Conservation (phyloP, 2,797 vertebrate genomes). For the Falco concolor region DNA sequence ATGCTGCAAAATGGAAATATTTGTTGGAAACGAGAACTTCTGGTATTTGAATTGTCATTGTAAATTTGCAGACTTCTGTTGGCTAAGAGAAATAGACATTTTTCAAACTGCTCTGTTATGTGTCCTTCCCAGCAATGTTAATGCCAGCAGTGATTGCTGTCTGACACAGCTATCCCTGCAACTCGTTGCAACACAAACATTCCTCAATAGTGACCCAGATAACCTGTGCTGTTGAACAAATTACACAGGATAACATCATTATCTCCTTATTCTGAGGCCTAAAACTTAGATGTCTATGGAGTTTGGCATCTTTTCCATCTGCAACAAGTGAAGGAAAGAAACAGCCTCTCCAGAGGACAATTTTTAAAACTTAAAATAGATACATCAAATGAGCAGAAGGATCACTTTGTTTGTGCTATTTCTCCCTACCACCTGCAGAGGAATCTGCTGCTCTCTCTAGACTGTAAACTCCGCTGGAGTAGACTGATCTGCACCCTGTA, state of each 20-base stretch:
- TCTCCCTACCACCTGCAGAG: neutral
- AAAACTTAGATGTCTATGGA: neutral
- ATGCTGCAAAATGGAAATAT: conserved; percentile 24
- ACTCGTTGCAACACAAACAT: neutral
- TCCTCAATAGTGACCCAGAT: conserved; percentile 15
- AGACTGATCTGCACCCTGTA: neutral
- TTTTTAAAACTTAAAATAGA: neutral
- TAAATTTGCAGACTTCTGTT: neutral
- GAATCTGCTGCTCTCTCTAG: neutral
- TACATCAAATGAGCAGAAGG: neutral
- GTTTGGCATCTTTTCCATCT: neutral
- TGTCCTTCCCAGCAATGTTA: conserved; percentile 14
- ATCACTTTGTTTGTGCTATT: neutral
- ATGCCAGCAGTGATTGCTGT: neutral
- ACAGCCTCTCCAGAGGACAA: neutral
- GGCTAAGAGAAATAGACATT: conserved; percentile 19
- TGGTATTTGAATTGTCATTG: conserved; percentile 36
- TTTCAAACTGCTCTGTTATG: neutral
- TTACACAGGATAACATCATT: conserved; percentile 22
- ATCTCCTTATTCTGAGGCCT: neutral
- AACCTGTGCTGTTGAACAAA: conserved; percentile 10
- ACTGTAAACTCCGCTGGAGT: neutral
- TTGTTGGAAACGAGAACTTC: neutral
- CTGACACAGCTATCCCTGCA: neutral
- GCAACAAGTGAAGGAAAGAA: conserved; percentile 16